A percentile compares a stretch with the other conserved stretches of the same genome.
Evolutionary conservation across 2,113 vertebrate genomes (phyloP).

Genomic region (Sinocyclocheilus maitianheensis): DNA sequence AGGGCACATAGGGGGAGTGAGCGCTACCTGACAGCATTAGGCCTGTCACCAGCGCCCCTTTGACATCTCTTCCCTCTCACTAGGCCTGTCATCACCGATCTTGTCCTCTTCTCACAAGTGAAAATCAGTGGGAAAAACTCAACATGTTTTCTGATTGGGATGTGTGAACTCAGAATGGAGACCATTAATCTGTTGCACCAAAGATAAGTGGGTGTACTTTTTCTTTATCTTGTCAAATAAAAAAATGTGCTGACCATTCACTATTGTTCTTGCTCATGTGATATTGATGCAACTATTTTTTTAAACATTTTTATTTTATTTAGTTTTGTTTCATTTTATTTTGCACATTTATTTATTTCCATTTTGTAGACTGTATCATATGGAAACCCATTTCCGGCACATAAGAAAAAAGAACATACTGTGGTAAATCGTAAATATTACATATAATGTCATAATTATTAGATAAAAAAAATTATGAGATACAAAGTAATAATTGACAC

Average conservation of each 20-base stretch:
- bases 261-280: no score
- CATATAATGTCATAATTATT: no score
- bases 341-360: background rate
- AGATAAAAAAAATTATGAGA: background rate
- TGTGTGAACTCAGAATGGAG: background rate
- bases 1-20: conserved; percentile 28
- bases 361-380: background rate
- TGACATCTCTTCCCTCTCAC: conserved; percentile 55
- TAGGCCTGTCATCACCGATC: conserved; percentile 49
- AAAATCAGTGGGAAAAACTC: conserved; percentile 25
- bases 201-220: background rate
- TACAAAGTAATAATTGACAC: background rate
- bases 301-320: no score
- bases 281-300: no score
- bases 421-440: no score
- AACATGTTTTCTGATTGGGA: background rate
- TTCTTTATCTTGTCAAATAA: conserved; percentile 42
- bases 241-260: background rate
- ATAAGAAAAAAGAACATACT: no score
- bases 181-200: conserved; percentile 32
- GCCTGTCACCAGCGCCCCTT: conserved; percentile 43
- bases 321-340: background rate
- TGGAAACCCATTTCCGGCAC: background rate
- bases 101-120: conserved; percentile 36
- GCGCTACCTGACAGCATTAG: conserved; percentile 46